Percentiles rank a stretch among this genome's conserved stretches.
Evolutionary conservation across 1,140 invertebrate species (phyloP).

Genomic region (Phthorimaea operculella): DNA sequence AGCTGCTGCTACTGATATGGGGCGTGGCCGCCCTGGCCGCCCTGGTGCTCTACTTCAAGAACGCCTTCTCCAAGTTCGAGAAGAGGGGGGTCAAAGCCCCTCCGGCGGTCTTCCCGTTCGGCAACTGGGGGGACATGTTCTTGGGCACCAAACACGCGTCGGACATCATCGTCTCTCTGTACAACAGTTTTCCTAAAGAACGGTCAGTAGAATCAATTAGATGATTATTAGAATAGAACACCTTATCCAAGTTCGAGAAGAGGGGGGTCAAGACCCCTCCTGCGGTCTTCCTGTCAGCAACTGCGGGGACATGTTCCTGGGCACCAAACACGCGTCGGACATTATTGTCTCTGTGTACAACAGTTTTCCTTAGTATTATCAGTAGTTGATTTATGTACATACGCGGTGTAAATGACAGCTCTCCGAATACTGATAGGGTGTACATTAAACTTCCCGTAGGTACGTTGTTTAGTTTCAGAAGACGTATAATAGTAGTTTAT

Average conservation of each 20-base stretch:
- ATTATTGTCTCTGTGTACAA: too few relatives aligned
- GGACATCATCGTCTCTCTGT: too few relatives aligned
- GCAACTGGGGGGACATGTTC: neutral
- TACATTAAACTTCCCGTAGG: too few relatives aligned
- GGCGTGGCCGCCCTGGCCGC: neutral
- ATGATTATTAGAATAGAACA: neutral
- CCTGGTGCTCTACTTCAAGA: conserved; percentile 4
- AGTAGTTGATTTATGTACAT: too few relatives aligned
- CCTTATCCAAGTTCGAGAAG: conserved; percentile 9
- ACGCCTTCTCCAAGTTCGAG: conserved; percentile 10
- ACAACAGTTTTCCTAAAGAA: too few relatives aligned
- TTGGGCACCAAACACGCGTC: too few relatives aligned
- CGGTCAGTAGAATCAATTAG: conserved; percentile 1
- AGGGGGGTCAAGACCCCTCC: conserved; percentile 8
- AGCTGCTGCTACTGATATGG: conserved; percentile 13
- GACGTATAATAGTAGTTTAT: too few relatives aligned
- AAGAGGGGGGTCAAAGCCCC: conserved; percentile 9
- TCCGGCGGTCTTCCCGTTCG: neutral
- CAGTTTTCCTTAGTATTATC: too few relatives aligned
- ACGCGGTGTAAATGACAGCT: too few relatives aligned
- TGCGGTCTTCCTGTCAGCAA: neutral
- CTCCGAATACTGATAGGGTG: too few relatives aligned
- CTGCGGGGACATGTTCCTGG: neutral
- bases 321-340: too few relatives aligned
- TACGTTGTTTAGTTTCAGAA: too few relatives aligned